Evolutionary conservation across 2,797 vertebrate species (phyloP).

Genomic region (Diceros bicornis): DNA sequence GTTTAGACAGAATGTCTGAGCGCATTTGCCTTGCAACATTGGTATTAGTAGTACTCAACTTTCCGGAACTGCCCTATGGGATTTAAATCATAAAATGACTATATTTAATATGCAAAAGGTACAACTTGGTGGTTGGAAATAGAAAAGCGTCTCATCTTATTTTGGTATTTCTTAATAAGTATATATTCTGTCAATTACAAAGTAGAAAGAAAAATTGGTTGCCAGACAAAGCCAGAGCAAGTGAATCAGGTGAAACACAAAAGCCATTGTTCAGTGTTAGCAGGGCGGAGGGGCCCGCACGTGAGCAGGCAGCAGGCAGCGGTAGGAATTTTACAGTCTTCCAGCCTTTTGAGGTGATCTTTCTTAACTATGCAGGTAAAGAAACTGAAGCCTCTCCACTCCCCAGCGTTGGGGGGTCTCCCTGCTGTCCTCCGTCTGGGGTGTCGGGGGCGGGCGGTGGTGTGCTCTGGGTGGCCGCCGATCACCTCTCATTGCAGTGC

Average conservation of each 20-base stretch:
- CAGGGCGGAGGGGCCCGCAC: background rate
- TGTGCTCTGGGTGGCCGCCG: background rate
- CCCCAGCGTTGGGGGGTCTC: background rate
- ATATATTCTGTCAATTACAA: background rate
- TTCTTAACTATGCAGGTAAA: background rate
- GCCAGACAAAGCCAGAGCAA: background rate
- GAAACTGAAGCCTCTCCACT: background rate
- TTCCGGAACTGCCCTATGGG: background rate
- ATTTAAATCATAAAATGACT: no score
- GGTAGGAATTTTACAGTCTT: background rate
- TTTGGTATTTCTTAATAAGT: background rate
- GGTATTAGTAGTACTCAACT: background rate
- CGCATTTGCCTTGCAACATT: background rate
- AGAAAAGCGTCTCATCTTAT: background rate
- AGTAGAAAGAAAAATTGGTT: background rate
- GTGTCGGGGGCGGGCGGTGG: no score
- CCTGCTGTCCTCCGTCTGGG: no score
- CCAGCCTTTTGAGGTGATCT: background rate
- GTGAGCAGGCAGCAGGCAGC: accelerated
- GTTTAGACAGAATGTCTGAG: background rate
- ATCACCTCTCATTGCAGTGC: accelerated
- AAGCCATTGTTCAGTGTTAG: no score
- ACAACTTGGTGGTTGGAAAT: background rate
- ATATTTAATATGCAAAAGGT: no score
- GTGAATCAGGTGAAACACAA: background rate